Evolutionary conservation across 2,797 vertebrate genomes (phyloP).

Genomic region (Argya squamiceps): DNA sequence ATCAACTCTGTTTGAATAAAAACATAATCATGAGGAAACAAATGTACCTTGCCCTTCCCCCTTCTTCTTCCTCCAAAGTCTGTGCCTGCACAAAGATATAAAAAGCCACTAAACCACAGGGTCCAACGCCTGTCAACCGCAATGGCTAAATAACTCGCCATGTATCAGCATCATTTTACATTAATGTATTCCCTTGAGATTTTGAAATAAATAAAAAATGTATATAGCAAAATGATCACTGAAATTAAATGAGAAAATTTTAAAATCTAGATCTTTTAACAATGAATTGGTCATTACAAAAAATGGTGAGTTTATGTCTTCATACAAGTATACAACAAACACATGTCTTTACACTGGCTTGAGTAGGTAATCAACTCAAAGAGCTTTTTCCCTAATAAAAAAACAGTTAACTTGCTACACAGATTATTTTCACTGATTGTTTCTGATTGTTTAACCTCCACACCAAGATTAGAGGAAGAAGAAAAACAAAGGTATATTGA

Average conservation of each 20-base stretch:
- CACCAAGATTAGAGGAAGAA: background rate
- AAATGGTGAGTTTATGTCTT: background rate
- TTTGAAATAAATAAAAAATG: background rate
- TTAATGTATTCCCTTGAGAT: background rate
- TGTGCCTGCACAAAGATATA: conserved; percentile 28
- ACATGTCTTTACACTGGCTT: background rate
- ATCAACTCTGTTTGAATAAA: conserved; percentile 25
- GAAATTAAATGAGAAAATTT: background rate
- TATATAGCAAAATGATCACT: background rate
- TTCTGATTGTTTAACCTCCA: background rate
- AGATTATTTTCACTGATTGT: background rate
- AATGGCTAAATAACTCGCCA: background rate
- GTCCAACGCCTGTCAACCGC: background rate
- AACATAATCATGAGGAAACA: conserved; percentile 37
- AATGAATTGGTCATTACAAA: background rate
- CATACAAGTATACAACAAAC: background rate
- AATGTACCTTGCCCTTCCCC: background rate
- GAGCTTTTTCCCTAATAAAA: background rate
- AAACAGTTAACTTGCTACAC: background rate
- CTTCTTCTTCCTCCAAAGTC: background rate
- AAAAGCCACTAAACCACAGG: conserved; percentile 27
- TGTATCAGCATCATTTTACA: background rate
- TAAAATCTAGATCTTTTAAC: background rate
- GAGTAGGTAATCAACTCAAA: background rate
- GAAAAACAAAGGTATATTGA: background rate